Conservation (phyloP, 2,113 vertebrate species). For the cattle (Bos taurus) region ARS-UCD2.0 NC_037345.1:26971501-26972000, state of each 20-base stretch:
- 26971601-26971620: not conserved
- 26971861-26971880: not conserved
- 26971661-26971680: not conserved
- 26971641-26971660: not conserved
- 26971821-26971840: not conserved
- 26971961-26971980: not conserved
- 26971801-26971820: not conserved
- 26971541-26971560: not conserved
- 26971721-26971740: not conserved
- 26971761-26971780: not conserved
- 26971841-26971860: not conserved
- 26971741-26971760: not conserved
- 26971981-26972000: not conserved
- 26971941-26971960: not conserved
- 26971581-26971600: not conserved
- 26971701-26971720: not conserved
- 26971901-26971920: not conserved
- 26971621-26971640: not conserved
- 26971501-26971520: not conserved
- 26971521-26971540: not conserved
- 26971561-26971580: not conserved
- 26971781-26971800: not conserved
- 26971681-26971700: not conserved
- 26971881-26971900: not conserved
- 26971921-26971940: not conserved